Evolutionary conservation across 2,888 invertebrate genomes (phyloP).

Genomic region (Falcaria lacertinaria): DNA sequence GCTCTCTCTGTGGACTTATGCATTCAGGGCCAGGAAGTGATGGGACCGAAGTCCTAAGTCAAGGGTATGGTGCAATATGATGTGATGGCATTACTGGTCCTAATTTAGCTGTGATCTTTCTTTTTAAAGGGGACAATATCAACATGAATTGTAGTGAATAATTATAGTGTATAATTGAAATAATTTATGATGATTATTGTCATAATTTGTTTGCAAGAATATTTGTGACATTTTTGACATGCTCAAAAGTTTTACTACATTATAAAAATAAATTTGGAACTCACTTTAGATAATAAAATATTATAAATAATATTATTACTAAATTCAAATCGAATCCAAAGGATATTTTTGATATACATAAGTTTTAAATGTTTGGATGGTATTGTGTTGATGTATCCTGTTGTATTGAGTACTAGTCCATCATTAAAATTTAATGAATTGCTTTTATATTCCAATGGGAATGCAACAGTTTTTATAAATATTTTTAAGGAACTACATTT

Average conservation of each 20-base stretch:
- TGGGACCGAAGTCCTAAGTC: conserved; percentile 9
- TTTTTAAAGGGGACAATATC: conserved; percentile 52
- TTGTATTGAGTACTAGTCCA: conserved; percentile 66
- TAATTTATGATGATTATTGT: conserved; percentile 3
- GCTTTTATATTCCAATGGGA: conserved; percentile 24
- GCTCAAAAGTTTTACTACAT: conserved; percentile 48
- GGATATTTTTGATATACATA: conserved; percentile 29
- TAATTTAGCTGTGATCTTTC: conserved; percentile 70
- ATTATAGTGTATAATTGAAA: conserved; percentile 9
- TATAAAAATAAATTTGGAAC: conserved; percentile 14
- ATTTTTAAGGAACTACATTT: conserved; percentile 12
- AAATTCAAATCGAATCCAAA: not conserved
- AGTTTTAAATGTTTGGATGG: conserved; percentile 32
- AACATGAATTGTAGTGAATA: conserved; percentile 24
- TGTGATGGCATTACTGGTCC: conserved; percentile 45
- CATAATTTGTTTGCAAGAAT: conserved; percentile 6
- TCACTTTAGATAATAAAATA: conserved; percentile 10
- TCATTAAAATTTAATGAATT: conserved; percentile 40
- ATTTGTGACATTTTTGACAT: conserved; percentile 27
- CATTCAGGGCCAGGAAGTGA: conserved; percentile 39
- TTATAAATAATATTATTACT: not conserved
- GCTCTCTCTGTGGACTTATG: conserved; percentile 32
- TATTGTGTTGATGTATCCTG: conserved; percentile 38
- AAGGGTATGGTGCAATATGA: conserved; percentile 35
- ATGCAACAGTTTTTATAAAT: conserved; percentile 25